Percentiles rank a stretch among this genome's conserved stretches.
phyloP scores from a whole-genome alignment of 1,140 invertebrate genomes.

The Pseudomyrmex concolor region DNA sequence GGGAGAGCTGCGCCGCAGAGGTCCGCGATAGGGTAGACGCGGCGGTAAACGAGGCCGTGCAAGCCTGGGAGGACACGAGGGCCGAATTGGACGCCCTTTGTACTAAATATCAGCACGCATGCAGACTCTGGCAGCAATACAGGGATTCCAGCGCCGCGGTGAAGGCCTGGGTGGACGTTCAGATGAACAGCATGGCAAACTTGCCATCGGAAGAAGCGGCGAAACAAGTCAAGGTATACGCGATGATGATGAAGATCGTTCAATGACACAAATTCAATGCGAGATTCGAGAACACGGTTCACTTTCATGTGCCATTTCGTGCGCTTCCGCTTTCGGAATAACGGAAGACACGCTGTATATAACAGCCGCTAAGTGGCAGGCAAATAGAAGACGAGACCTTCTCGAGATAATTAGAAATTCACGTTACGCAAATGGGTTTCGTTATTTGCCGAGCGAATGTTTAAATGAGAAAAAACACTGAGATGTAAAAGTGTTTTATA shows the following conservation, averaged over 20 bases:
- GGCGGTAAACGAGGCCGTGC: constrained; percentile 90
- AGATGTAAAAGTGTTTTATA: too few relatives aligned
- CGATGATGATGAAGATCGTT: constrained; percentile 30
- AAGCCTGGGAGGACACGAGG: constrained; percentile 91
- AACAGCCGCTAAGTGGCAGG: constrained; percentile 4
- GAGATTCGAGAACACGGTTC: not conserved
- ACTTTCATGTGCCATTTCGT: not conserved
- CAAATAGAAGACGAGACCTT: constrained; percentile 8
- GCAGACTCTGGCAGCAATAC: constrained; percentile 91
- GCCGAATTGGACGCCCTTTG: constrained; percentile 90
- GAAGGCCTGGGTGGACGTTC: constrained; percentile 89
- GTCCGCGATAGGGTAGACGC: constrained; percentile 89
- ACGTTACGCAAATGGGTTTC: not conserved
- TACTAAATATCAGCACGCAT: constrained; percentile 90
- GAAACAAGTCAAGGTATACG: constrained; percentile 88
- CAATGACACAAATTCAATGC: not conserved
- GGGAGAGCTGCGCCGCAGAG: constrained; percentile 88
- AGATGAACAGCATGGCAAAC: constrained; percentile 88
- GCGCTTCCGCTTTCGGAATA: not conserved
- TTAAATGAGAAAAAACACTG: not conserved
- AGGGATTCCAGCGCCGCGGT: constrained; percentile 90
- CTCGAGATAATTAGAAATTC: not conserved
- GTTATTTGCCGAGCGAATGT: not conserved
- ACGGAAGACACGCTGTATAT: not conserved
- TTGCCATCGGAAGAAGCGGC: constrained; percentile 87